phyloP scores from a whole-genome alignment of 2,113 vertebrate genomes.

The Prunella fulvescens region DNA sequence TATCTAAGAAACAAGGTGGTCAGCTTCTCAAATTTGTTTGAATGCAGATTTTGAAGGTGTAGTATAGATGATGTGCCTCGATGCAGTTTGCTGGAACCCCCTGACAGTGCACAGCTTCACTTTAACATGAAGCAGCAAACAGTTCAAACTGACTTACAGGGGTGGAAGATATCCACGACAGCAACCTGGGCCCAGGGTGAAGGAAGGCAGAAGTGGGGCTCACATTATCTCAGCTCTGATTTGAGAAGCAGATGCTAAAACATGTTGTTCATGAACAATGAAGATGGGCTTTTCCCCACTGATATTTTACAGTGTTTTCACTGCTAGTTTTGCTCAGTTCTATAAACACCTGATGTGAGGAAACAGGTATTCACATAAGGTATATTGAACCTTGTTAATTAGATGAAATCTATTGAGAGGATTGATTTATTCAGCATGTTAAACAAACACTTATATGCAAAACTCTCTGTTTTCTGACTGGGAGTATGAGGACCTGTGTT shows the following conservation, averaged over 20 bases:
- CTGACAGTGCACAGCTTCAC: background rate
- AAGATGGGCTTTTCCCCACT: background rate
- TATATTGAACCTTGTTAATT: background rate
- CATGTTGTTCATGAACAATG: background rate
- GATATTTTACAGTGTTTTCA: background rate
- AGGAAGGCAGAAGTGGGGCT: background rate
- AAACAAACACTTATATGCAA: background rate
- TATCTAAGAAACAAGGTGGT: background rate
- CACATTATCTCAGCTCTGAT: background rate
- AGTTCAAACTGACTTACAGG: background rate
- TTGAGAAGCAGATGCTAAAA: background rate
- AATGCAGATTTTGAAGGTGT: background rate
- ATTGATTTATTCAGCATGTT: background rate
- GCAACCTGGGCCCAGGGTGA: rapidly evolving
- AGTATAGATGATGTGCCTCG: background rate
- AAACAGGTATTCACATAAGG: background rate
- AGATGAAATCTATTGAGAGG: background rate
- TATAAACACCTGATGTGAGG: background rate
- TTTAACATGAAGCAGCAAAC: background rate
- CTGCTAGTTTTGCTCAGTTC: background rate
- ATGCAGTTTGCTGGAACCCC: background rate
- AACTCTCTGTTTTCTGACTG: background rate
- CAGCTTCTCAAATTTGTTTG: background rate
- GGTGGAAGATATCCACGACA: background rate
- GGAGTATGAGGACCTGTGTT: background rate